Evolutionary conservation across 2,888 invertebrate species (phyloP), one percentile per base, ranked within the genome.

Genomic region (Calameuta filiformis): DNA sequence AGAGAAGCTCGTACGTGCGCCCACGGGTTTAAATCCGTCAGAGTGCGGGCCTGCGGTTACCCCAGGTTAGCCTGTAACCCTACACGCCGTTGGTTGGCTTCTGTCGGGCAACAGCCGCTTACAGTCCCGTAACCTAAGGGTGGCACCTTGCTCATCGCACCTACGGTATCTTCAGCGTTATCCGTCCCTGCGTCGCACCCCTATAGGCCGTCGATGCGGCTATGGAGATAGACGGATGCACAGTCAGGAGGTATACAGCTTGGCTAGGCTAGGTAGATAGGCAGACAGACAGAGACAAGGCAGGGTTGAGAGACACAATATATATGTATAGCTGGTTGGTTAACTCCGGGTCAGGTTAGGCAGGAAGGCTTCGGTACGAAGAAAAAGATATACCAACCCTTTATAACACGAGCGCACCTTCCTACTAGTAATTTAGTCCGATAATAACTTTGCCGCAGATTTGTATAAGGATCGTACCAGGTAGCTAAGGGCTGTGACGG

Each of bases 31-130:
- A 30, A n/a, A 68, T 56, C 23, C 68, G 68, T 40, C 68, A 30
- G 73, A 69, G 74, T 71, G 77, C 77, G 69, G 74, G 77, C 75
- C 75, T 87, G 90, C 85, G 90, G 90, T 90, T 87, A 87, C 86
- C 88, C 86, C 79, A 87, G 88, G 89, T 90, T 90, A 87, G 84
- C 86, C 85, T 82, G 89, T 89, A 90, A 91, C 88, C 89, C 88
- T 88, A 90, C 87, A 88, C 88, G 89, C 87, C 88, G 85, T 90
- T 91, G 84, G 86, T 88, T 89, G 91, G 91, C 91, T 91, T 91
- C 91, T 88, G 91, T 91, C 90, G 89, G 90, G 90, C 90, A 91
- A 91, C 90, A 90, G 89, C 77, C 77, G 79, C 73, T 35, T n/a
- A 79, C 79, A 79, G 76, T 81, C 79, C 81, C 83, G 84, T 84